Evolutionary conservation across 1,140 invertebrate genomes (phyloP).

Genomic region (Formica exsecta): DNA sequence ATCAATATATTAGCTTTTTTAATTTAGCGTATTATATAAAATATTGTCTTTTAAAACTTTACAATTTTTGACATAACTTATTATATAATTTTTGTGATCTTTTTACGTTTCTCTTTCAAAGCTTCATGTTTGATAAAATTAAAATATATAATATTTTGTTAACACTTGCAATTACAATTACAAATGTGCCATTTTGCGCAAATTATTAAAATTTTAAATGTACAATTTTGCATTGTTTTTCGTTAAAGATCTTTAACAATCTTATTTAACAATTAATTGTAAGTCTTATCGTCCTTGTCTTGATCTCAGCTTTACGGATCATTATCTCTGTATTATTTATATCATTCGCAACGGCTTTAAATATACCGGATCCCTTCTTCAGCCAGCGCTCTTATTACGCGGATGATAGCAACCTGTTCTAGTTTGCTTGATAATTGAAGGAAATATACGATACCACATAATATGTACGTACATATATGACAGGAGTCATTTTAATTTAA

Average conservation of each 20-base stretch:
- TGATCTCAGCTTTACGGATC: not conserved
- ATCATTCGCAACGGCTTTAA: not conserved
- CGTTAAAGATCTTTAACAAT: not conserved
- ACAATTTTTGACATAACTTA: not conserved
- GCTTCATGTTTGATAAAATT: not conserved
- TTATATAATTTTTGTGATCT: not conserved
- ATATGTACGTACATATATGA: not conserved
- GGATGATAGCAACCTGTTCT: slow-evolving; percentile 3
- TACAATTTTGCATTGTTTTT: not conserved
- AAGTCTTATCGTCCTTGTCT: not conserved
- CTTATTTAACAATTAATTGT: not conserved
- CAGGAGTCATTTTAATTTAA: slow-evolving; percentile 13
- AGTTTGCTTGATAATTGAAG: slow-evolving; percentile 19
- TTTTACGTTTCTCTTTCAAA: not conserved
- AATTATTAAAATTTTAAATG: not conserved
- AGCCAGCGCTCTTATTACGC: not conserved
- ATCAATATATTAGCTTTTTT: not conserved
- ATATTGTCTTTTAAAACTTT: not conserved
- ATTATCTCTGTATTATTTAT: slow-evolving; percentile 9
- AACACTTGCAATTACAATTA: not conserved
- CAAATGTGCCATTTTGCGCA: not conserved
- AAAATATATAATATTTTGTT: not conserved
- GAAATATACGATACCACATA: slow-evolving; percentile 18
- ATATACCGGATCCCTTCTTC: not conserved
- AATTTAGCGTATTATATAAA: slow-evolving; percentile 8